Evolutionary conservation across 2,113 vertebrate species (phyloP).

Genomic region (Pandion haliaetus): DNA sequence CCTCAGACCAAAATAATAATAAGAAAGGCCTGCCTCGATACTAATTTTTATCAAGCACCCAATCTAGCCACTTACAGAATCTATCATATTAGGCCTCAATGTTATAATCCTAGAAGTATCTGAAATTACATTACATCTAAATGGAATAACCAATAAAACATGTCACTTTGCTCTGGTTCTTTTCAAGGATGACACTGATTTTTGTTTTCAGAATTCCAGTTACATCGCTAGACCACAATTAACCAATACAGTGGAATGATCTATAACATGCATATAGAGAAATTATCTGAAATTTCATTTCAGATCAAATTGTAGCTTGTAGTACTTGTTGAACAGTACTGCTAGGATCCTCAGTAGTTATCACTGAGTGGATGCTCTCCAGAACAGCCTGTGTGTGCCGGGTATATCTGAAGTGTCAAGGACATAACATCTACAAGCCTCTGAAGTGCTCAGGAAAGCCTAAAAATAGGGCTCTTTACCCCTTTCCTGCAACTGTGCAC

Average conservation of each 20-base stretch:
- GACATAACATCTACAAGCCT: not conserved
- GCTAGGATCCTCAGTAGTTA: not conserved
- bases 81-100: not conserved
- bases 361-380: not conserved
- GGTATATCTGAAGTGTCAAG: not conserved
- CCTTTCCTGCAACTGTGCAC: not conserved
- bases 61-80: not conserved
- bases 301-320: not conserved
- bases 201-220: conserved; percentile 11
- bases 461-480: not conserved
- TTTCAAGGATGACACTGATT: conserved; percentile 18
- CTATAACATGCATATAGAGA: not conserved
- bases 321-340: not conserved
- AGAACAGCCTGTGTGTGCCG: not conserved
- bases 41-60: not conserved
- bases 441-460: not conserved
- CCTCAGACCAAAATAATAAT: not conserved
- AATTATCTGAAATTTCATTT: not conserved
- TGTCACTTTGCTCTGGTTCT: not conserved
- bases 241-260: not conserved
- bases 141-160: conserved; percentile 17
- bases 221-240: not conserved
- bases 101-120: not conserved
- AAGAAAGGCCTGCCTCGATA: not conserved
- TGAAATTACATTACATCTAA: conserved; percentile 24